A percentile compares a stretch with the other conserved stretches of the same genome.
These are phyloP conservation scores for Drosophila pachea DNA, from an alignment of 1,140 invertebrate species.

Conservation along the genomic window DNA sequence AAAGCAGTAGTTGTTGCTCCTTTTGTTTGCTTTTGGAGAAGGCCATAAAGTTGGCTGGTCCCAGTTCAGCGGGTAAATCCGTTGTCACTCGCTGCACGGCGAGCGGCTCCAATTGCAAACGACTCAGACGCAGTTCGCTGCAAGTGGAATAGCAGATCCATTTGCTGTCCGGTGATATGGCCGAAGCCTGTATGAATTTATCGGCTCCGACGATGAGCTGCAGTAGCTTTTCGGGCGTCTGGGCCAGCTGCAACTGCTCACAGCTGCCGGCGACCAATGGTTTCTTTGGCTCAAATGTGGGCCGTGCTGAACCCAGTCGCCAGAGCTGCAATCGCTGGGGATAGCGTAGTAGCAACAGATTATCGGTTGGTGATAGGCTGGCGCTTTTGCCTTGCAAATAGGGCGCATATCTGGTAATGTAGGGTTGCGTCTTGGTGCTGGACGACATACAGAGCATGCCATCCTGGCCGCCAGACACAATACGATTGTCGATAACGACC, in stretches of 20 bases:
- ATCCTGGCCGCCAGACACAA: conserved; percentile 90
- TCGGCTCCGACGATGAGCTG: conserved; percentile 78
- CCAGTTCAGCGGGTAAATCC: conserved; percentile 76
- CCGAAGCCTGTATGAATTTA: conserved; percentile 76
- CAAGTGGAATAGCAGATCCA: conserved; percentile 88
- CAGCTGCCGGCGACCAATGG: conserved; percentile 3
- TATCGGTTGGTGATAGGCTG: conserved; percentile 81
- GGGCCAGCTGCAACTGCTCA: conserved; percentile 36
- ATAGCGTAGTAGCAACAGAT: conserved; percentile 85
- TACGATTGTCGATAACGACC: conserved; percentile 81
- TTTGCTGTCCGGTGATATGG: conserved; percentile 84
- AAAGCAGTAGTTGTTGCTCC: conserved; percentile 50
- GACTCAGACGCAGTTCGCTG: conserved; percentile 83
- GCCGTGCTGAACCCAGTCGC: conserved; percentile 81
- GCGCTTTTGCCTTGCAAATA: conserved; percentile 83
- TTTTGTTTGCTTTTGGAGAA: conserved; percentile 78
- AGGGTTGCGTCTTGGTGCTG: conserved; percentile 80
- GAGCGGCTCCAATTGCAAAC: conserved; percentile 72
- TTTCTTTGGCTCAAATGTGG: not conserved
- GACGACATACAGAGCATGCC: conserved; percentile 86
- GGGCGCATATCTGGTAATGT: conserved; percentile 86
- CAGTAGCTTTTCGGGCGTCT: conserved; percentile 84
- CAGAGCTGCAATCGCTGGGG: conserved; percentile 84
- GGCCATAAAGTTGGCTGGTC: conserved; percentile 78
- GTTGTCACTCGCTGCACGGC: conserved; percentile 78